phyloP scores from a whole-genome alignment of 2,888 invertebrate genomes.

The Zaprionus lineosus region DNA sequence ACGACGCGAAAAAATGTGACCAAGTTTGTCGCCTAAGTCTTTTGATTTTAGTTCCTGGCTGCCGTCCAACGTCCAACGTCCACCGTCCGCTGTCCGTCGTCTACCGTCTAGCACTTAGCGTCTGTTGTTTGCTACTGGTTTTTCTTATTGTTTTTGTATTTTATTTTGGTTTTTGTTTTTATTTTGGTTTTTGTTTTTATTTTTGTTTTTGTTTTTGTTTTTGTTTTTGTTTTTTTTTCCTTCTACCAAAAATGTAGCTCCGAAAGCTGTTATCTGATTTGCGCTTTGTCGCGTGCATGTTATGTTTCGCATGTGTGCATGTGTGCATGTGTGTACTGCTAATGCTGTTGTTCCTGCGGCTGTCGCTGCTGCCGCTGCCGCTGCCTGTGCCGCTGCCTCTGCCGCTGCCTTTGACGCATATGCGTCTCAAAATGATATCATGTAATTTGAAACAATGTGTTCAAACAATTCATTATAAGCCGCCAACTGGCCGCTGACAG shows the following conservation, averaged over 20 bases:
- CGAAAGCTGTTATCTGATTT: conserved; percentile 48
- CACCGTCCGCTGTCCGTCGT: too few relatives aligned
- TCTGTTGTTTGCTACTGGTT: conserved; percentile 10
- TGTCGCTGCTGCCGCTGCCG: conserved; percentile 8
- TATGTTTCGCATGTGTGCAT: conserved; percentile 11
- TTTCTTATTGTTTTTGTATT: too few relatives aligned
- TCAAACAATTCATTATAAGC: conserved; percentile 70
- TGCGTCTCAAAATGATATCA: conserved; percentile 45
- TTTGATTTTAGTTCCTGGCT: conserved; percentile 34
- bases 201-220: conserved; percentile 4
- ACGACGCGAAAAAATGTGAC: conserved; percentile 26
- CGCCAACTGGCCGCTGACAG: conserved; percentile 69
- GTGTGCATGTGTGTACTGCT: too few relatives aligned
- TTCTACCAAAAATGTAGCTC: conserved; percentile 28
- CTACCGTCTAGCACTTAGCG: too few relatives aligned
- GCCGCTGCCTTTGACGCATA: conserved; percentile 20
- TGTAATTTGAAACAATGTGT: conserved; percentile 75
- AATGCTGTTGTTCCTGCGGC: conserved; percentile 2
- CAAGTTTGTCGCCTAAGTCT: conserved; percentile 46
- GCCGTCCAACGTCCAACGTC: not conserved
- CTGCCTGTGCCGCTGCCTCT: conserved; percentile 3
- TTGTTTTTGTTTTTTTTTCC: conserved; percentile 3
- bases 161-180: conserved; percentile 1
- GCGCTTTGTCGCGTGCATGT: conserved; percentile 60
- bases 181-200: conserved; percentile 4